phyloP scores from a whole-genome alignment of 2,113 vertebrate genomes.

The Ranitomeya variabilis region DNA sequence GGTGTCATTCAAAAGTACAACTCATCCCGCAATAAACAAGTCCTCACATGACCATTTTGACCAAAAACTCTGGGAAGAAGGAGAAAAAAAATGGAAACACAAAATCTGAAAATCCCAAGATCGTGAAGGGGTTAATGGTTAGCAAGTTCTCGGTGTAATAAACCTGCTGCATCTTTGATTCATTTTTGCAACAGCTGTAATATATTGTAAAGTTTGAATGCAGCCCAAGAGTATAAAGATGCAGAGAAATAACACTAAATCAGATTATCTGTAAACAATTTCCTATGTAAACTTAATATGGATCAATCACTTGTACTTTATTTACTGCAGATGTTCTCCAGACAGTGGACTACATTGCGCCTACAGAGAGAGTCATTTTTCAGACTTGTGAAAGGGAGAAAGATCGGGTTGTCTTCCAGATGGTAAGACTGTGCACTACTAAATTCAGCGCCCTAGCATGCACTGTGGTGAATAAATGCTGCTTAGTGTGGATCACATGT shows the following conservation, averaged over 20 bases:
- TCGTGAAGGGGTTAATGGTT: no score
- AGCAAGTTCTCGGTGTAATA: no score
- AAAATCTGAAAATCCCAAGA: no score
- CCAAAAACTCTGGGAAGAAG: no score
- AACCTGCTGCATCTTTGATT: no score
- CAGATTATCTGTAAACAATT: neutral
- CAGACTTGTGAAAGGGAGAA: slow-evolving; percentile 88
- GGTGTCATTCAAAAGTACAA: no score
- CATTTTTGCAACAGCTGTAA: no score
- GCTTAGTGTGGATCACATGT: no score
- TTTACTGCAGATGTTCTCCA: slow-evolving; percentile 79
- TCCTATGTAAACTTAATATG: neutral
- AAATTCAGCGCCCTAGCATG: no score
- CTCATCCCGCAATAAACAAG: no score
- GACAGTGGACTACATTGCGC: slow-evolving; percentile 92
- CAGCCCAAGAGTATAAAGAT: neutral
- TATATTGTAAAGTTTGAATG: neutral
- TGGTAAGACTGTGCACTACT: slow-evolving; percentile 76
- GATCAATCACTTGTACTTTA: slow-evolving; percentile 48
- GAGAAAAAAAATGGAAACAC: no score
- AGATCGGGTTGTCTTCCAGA: slow-evolving; percentile 86
- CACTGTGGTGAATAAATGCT: neutral
- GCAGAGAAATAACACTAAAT: neutral
- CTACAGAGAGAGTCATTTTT: slow-evolving; percentile 92
- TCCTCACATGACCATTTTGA: no score